Base-by-base conservation (phyloP, 2,797 vertebrate species). In the Botia kubotai region DNA sequence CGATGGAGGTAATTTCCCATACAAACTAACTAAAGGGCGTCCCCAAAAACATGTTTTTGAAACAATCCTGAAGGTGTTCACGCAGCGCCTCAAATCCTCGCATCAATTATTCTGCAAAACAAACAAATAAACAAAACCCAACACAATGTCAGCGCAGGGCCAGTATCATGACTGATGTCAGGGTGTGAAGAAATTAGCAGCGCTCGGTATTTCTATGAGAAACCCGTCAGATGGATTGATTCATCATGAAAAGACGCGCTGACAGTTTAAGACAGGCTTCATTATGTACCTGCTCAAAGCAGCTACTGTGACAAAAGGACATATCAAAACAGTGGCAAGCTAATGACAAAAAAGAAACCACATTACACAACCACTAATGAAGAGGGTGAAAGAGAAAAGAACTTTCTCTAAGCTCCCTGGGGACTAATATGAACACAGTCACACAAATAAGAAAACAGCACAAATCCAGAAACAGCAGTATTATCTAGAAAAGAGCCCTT, bases 131-230 rank as follows among this genome's bases (percentile, higher is more conserved):
- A 43, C 6, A 69, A 68, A 23, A 23, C 10, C 26, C 21, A 33
- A 33, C 43, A 43, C 19, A 53, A 39, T 17, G n/a, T 23, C 12
- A 23, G 19, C 21, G 55, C 39, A 33, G 33, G 33, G 33, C 33
- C 39, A 43, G 6, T 62, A 14, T 23, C 60, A 75, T 75, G 65
- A 71, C 65, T 65, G 74, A 80, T 79, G 77, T 46, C 82, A 69
- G 79, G 0, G 39, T 0, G 33, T 55, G 39, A 33, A 57, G 63
- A 62, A 17, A n/a, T 53, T 17, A 53, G n/a, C 52, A 53, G 16
- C 12, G 16, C 14, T 53, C 52, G 4, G 0, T 11, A 12, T 58
- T 55, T 23, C 19, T 23, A 4, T 33, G 39, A 69, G 55, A 70
- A 69, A 78, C 76, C 6, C n/a, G n/a, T 14, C 46, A 6, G 43